These are phyloP conservation scores for Anastrepha obliqua DNA, from an alignment of 1,140 invertebrate species.

Conservation along the genomic window DNA sequence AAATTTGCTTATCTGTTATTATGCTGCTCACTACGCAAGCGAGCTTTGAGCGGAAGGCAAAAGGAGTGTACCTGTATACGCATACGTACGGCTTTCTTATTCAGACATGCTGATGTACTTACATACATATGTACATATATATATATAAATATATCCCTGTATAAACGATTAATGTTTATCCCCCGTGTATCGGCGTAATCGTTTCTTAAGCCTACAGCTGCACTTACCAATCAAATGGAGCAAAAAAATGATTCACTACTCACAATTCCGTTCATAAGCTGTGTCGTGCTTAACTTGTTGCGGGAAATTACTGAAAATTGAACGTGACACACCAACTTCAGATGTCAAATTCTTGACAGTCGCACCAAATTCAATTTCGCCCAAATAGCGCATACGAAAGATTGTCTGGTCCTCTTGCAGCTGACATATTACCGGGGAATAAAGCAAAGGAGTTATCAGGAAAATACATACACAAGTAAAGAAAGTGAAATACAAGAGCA, in stretches of 20 bases:
- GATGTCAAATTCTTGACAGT: constrained; percentile 73
- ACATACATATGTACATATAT: too few species aligned
- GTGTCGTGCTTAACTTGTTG: constrained; percentile 74
- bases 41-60: too few species aligned
- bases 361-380: constrained; percentile 73
- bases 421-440: constrained; percentile 57
- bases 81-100: too few species aligned
- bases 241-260: constrained; percentile 57
- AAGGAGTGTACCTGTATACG: too few species aligned
- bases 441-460: constrained; percentile 59
- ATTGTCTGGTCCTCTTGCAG: constrained; percentile 74
- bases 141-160: too few species aligned
- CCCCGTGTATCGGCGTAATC: too few species aligned
- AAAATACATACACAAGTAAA: constrained; percentile 56
- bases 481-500: constrained; percentile 35
- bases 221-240: not conserved
- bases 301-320: constrained; percentile 73
- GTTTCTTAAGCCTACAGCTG: too few species aligned
- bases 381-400: constrained; percentile 73
- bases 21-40: too few species aligned
- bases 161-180: too few species aligned
- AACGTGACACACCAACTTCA: constrained; percentile 74
- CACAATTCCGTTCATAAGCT: constrained; percentile 71
- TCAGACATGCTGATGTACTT: too few species aligned
- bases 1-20: too few species aligned